Evolutionary conservation across 2,888 invertebrate genomes (phyloP).

Genomic region (Elegia similella): DNA sequence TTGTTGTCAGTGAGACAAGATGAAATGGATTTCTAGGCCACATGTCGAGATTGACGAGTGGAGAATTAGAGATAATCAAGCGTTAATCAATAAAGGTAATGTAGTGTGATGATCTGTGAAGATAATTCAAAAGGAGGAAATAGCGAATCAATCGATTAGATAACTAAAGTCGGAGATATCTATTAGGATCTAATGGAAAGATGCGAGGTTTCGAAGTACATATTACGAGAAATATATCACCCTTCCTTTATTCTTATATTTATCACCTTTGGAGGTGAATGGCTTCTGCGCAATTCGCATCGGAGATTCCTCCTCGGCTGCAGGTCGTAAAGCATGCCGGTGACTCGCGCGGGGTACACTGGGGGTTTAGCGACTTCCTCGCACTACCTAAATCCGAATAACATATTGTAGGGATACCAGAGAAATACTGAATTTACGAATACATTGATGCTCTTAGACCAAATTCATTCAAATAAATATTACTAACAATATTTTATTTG

Average conservation of each 20-base stretch:
- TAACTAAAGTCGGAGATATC: too few species aligned
- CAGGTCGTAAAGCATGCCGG: constrained; percentile 51
- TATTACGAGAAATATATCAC: constrained; percentile 26
- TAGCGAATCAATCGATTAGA: neutral
- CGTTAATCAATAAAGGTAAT: constrained; percentile 13
- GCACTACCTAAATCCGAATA: constrained; percentile 10
- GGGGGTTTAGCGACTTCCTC: constrained; percentile 8
- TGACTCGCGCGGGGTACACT: constrained; percentile 12
- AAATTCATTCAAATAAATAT: too few species aligned
- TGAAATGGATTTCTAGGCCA: constrained; percentile 1
- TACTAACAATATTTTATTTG: too few species aligned
- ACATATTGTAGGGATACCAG: neutral
- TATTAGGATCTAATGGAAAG: too few species aligned
- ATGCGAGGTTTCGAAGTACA: neutral
- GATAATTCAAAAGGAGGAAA: constrained; percentile 4
- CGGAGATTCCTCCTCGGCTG: constrained; percentile 49
- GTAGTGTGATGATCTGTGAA: constrained; percentile 13
- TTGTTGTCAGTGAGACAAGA: neutral
- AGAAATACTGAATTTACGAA: neutral
- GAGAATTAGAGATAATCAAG: constrained; percentile 9
- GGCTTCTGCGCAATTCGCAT: constrained; percentile 50
- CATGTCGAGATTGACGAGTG: constrained; percentile 9
- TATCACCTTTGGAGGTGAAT: constrained; percentile 49
- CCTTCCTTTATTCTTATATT: constrained; percentile 36
- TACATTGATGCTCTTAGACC: too few species aligned